Percentiles rank a stretch among this genome's conserved stretches.
These are phyloP conservation scores for Chloroceryle amazona DNA, from an alignment of 2,797 vertebrate species.

Conservation along the genomic window DNA sequence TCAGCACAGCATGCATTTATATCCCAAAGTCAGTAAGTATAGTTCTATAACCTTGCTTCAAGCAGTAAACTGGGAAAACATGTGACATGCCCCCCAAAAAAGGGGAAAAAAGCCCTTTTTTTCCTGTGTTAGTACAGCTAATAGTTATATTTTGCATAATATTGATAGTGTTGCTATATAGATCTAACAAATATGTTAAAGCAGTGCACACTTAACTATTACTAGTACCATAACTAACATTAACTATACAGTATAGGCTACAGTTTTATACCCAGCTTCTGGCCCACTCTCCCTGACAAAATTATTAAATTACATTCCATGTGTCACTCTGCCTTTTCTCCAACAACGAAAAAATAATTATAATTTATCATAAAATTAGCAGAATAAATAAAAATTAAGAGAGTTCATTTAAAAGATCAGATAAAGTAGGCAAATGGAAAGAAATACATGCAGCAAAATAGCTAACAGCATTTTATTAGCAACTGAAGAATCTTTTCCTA, in stretches of 20 bases:
- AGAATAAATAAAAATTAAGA: neutral
- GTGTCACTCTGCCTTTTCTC: neutral
- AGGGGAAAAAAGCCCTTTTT: neutral
- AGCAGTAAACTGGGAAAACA: neutral
- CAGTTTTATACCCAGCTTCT: neutral
- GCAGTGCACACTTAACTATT: neutral
- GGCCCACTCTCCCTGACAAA: neutral
- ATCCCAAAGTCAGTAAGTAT: neutral
- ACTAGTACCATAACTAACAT: neutral
- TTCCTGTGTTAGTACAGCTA: neutral
- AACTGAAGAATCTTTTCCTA: neutral
- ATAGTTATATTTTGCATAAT: neutral
- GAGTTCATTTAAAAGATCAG: neutral
- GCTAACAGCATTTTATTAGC: neutral
- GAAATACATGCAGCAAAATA: neutral
- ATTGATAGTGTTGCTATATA: neutral
- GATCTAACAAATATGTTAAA: neutral
- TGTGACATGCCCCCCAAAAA: neutral
- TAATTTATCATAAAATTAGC: neutral
- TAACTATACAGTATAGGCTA: neutral
- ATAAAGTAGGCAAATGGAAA: neutral
- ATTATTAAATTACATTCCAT: neutral
- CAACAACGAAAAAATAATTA: neutral
- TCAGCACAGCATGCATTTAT: neutral
- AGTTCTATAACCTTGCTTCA: neutral